A percentile compares a stretch with the other conserved stretches of the same genome.
These are phyloP conservation scores for Melanargia galathea DNA, from an alignment of 2,888 invertebrate species.

Conservation along the genomic window DNA sequence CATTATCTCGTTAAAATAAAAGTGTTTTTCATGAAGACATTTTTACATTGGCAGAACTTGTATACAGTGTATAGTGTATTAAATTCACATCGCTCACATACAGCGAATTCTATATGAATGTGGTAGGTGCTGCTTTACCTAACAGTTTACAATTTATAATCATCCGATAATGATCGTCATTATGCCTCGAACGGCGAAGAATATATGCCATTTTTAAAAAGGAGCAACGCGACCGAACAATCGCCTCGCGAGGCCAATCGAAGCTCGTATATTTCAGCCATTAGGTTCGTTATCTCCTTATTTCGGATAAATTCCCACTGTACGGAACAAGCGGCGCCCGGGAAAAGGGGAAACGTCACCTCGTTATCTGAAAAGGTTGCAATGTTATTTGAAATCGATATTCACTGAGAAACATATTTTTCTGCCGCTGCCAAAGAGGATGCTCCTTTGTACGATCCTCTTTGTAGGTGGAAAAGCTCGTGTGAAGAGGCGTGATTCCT, in stretches of 20 bases:
- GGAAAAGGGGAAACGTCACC: constrained; percentile 79
- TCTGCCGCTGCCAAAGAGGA: constrained; percentile 48
- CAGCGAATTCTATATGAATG: no score
- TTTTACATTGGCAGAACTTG: no score
- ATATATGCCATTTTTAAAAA: background rate
- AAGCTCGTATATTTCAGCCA: constrained; percentile 57
- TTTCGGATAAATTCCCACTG: constrained; percentile 79
- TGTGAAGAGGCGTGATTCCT: constrained; percentile 29
- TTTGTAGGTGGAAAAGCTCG: constrained; percentile 32
- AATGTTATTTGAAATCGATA: constrained; percentile 83
- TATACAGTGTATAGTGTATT: no score
- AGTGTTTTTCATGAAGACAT: no score
- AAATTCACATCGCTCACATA: no score
- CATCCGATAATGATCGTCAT: no score
- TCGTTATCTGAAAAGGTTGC: constrained; percentile 82
- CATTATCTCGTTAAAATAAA: no score
- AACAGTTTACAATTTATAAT: no score
- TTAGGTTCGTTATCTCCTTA: constrained; percentile 80
- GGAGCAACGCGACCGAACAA: constrained; percentile 17
- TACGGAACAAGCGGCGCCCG: constrained; percentile 62
- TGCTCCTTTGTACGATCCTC: constrained; percentile 38
- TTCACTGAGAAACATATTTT: constrained; percentile 69
- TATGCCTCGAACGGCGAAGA: background rate
- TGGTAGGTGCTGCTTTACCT: no score
- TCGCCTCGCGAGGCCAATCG: constrained; percentile 54